Conservation (phyloP, 1,140 invertebrate species). For the Leguminivora glycinivorella region DNA sequence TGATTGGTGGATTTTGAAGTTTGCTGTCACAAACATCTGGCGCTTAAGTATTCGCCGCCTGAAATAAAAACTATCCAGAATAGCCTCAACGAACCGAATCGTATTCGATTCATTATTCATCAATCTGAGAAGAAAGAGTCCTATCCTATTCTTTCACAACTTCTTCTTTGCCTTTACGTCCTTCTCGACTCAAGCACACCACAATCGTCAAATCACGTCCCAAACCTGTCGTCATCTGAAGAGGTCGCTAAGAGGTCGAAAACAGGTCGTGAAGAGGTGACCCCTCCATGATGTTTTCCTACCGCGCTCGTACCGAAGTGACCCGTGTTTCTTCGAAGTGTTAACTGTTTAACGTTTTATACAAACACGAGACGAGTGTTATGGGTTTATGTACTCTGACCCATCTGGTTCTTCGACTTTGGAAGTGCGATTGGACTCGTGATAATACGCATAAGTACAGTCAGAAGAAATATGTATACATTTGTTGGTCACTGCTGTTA, state of each 20-base stretch:
- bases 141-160: too few species aligned
- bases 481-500: too few species aligned
- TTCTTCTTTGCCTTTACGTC: neutral
- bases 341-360: constrained; percentile 26
- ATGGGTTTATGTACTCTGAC: constrained; percentile 24
- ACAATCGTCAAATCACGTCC: constrained; percentile 15
- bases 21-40: too few species aligned
- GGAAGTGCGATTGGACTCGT: neutral
- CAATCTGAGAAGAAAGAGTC: too few species aligned
- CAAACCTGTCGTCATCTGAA: constrained; percentile 22
- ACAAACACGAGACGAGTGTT: constrained; percentile 12
- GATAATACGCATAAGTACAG: too few species aligned
- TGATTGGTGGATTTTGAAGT: too few species aligned
- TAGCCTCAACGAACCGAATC: too few species aligned
- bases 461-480: too few species aligned
- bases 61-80: too few species aligned
- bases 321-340: constrained; percentile 23
- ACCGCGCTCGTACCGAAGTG: constrained; percentile 5
- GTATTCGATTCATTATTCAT: neutral
- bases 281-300: constrained; percentile 24
- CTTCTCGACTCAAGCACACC: neutral
- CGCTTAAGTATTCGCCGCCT: too few species aligned
- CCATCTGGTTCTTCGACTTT: constrained; percentile 4
- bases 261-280: constrained; percentile 23
- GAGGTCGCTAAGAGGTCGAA: constrained; percentile 4